Conservation (phyloP, 2,113 vertebrate species). For the Catharus bicknelli region DNA sequence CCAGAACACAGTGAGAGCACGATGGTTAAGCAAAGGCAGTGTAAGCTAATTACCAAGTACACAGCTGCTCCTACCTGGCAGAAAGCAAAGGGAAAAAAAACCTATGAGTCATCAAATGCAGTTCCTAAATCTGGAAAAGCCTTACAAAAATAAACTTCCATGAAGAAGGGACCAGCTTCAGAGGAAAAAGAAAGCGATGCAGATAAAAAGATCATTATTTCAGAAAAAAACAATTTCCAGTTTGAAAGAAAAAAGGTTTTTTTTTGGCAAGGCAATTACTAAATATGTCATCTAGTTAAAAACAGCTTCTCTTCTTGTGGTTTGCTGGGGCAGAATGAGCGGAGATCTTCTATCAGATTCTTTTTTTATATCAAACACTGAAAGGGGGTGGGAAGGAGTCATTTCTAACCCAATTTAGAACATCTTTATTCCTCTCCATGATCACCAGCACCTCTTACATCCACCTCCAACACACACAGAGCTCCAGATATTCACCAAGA, state of each 20-base stretch:
- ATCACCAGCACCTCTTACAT: neutral
- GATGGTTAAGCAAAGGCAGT: constrained; percentile 16
- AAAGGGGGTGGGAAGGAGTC: neutral
- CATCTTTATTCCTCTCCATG: neutral
- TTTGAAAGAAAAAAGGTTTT: neutral
- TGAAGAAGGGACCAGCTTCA: neutral
- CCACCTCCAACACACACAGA: neutral
- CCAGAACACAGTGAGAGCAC: neutral
- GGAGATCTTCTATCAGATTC: neutral
- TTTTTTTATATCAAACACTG: neutral
- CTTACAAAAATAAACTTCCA: constrained; percentile 38
- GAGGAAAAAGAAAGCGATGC: neutral
- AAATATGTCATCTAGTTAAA: neutral
- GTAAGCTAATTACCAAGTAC: constrained; percentile 25
- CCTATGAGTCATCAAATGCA: constrained; percentile 21
- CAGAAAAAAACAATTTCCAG: constrained; percentile 15
- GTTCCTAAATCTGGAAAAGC: constrained; percentile 41
- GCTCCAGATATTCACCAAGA: neutral
- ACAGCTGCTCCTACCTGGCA: constrained; percentile 51
- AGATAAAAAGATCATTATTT: constrained; percentile 31
- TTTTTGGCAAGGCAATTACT: constrained; percentile 16
- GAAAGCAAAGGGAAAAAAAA: constrained; percentile 1
- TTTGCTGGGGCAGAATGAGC: neutral
- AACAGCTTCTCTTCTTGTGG: constrained; percentile 3
- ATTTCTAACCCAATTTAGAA: neutral